phyloP scores from a whole-genome alignment of 1,140 invertebrate species.

The Rhagoletis zephyria region DNA sequence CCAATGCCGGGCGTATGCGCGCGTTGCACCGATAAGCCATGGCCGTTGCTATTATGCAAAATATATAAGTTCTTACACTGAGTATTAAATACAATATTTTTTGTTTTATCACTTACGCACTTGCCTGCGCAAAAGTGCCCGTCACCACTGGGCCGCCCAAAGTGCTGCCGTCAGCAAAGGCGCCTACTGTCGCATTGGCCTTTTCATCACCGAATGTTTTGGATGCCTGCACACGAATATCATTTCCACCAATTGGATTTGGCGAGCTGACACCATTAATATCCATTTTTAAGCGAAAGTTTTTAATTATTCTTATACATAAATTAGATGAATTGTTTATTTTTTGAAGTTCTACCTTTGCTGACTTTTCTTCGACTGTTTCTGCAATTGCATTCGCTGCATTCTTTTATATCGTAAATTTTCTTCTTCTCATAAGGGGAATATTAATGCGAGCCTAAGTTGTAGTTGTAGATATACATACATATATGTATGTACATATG shows the following conservation, averaged over 20 bases:
- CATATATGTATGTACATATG: too few relatives aligned
- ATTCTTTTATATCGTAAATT: too few relatives aligned
- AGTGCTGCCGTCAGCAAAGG: constrained; percentile 61
- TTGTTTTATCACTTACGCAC: constrained; percentile 60
- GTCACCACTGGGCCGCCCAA: constrained; percentile 55
- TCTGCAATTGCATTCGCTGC: too few relatives aligned
- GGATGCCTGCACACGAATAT: constrained; percentile 57
- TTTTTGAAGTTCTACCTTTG: too few relatives aligned
- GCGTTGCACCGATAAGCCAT: constrained; percentile 61
- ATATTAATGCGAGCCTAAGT: too few relatives aligned
- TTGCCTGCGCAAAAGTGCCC: constrained; percentile 62
- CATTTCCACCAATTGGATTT: constrained; percentile 62
- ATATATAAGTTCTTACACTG: background rate
- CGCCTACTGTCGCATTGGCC: constrained; percentile 60
- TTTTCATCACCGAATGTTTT: constrained; percentile 58
- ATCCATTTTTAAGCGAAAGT: too few relatives aligned
- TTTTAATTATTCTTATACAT: too few relatives aligned
- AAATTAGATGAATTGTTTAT: too few relatives aligned
- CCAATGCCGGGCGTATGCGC: constrained; percentile 60
- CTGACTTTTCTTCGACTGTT: too few relatives aligned
- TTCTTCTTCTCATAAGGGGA: too few relatives aligned
- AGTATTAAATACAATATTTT: background rate
- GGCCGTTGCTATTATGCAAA: constrained; percentile 59
- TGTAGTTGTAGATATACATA: too few relatives aligned
- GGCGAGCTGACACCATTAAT: too few relatives aligned